These are phyloP conservation scores for Panthera leo DNA, from an alignment of 2,113 vertebrate genomes.

Conservation along the genomic window DNA sequence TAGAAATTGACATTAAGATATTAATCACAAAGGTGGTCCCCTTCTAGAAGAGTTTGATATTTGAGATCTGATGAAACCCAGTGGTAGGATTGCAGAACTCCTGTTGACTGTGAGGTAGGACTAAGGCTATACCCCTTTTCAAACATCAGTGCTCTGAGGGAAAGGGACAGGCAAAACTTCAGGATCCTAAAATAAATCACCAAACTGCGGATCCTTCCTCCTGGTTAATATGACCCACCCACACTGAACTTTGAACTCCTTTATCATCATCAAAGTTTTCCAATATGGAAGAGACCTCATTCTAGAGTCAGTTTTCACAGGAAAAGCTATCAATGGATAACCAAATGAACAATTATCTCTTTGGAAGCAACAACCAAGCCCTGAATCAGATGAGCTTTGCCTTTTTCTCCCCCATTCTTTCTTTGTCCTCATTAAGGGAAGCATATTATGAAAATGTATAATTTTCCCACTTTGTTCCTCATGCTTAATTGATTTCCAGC, in stretches of 20 bases:
- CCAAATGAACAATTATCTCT: background rate
- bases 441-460: constrained; percentile 17
- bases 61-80: background rate
- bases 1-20: background rate
- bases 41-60: background rate
- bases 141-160: background rate
- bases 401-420: background rate
- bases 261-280: background rate
- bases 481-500: constrained; percentile 56
- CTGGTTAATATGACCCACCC: background rate
- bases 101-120: accelerated
- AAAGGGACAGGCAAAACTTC: background rate
- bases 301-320: background rate
- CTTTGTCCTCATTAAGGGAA: constrained; percentile 47
- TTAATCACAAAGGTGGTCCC: background rate
- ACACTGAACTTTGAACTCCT: background rate
- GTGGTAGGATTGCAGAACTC: background rate
- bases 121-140: background rate
- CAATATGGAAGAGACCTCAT: background rate
- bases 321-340: background rate
- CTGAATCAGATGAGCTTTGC: background rate
- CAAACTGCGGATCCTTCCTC: background rate
- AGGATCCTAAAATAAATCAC: background rate
- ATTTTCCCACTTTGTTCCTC: constrained; percentile 25
- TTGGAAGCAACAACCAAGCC: background rate